Base-by-base conservation (phyloP, 1,140 invertebrate species). In the Heliconius congener region DNA sequence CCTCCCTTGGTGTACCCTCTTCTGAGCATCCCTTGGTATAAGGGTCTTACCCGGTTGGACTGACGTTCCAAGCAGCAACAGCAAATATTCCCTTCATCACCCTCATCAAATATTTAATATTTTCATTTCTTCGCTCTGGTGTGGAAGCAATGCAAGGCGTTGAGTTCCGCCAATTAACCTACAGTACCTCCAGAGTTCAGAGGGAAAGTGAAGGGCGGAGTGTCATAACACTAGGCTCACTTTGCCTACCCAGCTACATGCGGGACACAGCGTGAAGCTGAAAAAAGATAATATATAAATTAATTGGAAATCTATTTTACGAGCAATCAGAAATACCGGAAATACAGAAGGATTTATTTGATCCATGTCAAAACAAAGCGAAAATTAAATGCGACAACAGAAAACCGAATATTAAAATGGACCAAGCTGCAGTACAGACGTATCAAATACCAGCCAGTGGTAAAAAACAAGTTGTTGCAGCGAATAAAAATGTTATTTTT, bases 351-450 rank as follows among this genome's bases (percentile, higher is more conserved):
- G 8, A 76, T 76, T 70, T 76, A 66, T 76, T 76, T 76, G 75
- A 76, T 76, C 57, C 42, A 34, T 30, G 39, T 19, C 13, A 19
- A 70, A 76, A 70, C 37, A 71, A 71, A 71, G 37, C 18, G 37
- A 76, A 76, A 76, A 50, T 11, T 42, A 76, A 76, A 76, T 76
- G 60, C 75, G 39, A 71, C 42, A 76, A 50, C 60, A 34, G 60
- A 37, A 66, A 11, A 27, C 60, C 57, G 60, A 76, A 42, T 71
- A 76, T 76, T 76, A 76, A 76, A 76, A 66, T 39, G 74, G 60
- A 70, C 74, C 39, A 76, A 37, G 74, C 74, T 60, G 57, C 34
- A 76, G 74, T 39, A 70, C 55, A 76, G 37, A 50, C 57, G 60
- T 76, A 76, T 76, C 60, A 50, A 71, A 76, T 71, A 76, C 39